Conservation (phyloP, 2,888 invertebrate species). For the Clanis bilineata region DNA sequence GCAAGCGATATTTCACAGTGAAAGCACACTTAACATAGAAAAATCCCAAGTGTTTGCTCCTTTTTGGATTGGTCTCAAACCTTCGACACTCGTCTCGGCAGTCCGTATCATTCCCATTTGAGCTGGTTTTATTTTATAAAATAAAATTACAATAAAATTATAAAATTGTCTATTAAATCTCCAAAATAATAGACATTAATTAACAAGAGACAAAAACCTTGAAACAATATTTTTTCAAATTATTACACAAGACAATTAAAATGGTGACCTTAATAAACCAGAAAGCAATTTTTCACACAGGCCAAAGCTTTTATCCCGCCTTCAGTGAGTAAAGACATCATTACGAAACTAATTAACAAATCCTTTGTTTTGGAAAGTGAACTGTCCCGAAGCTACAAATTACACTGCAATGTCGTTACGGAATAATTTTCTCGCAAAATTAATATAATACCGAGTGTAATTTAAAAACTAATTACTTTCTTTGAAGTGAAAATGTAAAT, state of each 20-base stretch:
- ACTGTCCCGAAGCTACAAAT: constrained; percentile 13
- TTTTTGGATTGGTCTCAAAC: too few species aligned
- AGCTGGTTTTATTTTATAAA: too few species aligned
- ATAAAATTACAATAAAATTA: too few species aligned
- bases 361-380: constrained; percentile 13
- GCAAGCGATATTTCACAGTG: too few species aligned
- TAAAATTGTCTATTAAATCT: too few species aligned
- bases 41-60: too few species aligned
- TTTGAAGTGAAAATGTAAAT: constrained; percentile 58
- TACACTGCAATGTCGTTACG: constrained; percentile 24
- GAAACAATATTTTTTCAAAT: neutral
- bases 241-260: neutral
- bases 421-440: constrained; percentile 31
- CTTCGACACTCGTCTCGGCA: too few species aligned
- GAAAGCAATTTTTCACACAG: constrained; percentile 9
- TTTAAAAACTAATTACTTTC: constrained; percentile 62
- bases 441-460: constrained; percentile 35
- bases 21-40: too few species aligned
- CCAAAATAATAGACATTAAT: too few species aligned
- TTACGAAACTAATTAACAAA: constrained; percentile 18
- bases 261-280: constrained; percentile 15
- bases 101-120: too few species aligned
- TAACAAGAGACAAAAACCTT: too few species aligned
- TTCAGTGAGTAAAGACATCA: constrained; percentile 7
- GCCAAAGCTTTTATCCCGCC: constrained; percentile 2